Evolutionary conservation across 1,140 invertebrate species (phyloP), one percentile per base, ranked within the genome.

Genomic region (Cydia strobilella): DNA sequence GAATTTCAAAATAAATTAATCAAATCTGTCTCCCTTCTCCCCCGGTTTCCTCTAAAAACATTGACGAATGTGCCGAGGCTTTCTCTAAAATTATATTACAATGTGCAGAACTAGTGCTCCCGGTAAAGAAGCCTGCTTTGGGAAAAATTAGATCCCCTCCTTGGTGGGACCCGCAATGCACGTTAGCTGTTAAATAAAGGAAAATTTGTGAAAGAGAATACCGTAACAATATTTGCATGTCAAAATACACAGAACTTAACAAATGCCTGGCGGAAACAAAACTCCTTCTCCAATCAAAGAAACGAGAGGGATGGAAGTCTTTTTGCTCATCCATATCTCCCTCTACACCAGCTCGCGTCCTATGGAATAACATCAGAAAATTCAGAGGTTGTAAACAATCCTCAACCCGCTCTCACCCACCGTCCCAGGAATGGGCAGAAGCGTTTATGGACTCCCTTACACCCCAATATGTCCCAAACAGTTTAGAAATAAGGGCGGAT

Each of bases 311-410:
- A 18, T 76, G 75, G 71, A 63, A 15, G 45, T 9, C 18, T 5
- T 76, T 76, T 59, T 42, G 39, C 9, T 10, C 39, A 12, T 13
- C 39, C 10, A 12, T 42, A 12, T 42, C 39, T 42, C 39, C 75
- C 9, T 25, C 7, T 5, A 66, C 75, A 13, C 54, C 35, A 9
- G 12, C 35, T 5, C 63, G 51, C 31, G 20, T 66, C 6, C 39
- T 76, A 13, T 74, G 75, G 72, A 76, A 39, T 31, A 27, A 63
- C 12, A 73, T 76, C 1, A 73, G 45, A 13, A 42, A 39, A 65
- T 76, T 63, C 31, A 13, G 63, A 9, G n/a, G 31, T 0, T 48
- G 18, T 31, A 13, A 18, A 51, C 27, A 31, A 31, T 31, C 5
- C 31, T 31, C 12, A 15, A 3, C n/a, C 54, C 9, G 20, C 63